These are phyloP conservation scores for Thereuonema tuberculata DNA, from an alignment of 1,140 invertebrate species.

Conservation along the genomic window DNA sequence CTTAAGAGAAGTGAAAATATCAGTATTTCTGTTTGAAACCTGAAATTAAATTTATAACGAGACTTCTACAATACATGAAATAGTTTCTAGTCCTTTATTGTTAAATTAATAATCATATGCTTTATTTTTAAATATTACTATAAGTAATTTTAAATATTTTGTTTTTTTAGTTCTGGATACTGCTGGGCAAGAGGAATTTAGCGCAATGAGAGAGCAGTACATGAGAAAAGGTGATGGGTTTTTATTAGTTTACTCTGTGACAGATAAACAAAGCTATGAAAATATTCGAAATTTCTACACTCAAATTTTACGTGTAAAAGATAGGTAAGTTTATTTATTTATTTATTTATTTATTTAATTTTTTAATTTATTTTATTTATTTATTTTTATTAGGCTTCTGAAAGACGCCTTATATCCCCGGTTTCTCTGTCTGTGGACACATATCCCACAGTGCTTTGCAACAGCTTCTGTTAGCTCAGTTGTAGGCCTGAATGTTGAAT, in stretches of 20 bases:
- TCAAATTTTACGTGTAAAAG: constrained; percentile 81
- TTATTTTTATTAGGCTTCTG: not conserved
- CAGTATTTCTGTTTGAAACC: too few relatives aligned
- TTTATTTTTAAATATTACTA: too few relatives aligned
- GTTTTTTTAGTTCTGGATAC: constrained; percentile 64
- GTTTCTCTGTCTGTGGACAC: not conserved
- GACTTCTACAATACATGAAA: too few relatives aligned
- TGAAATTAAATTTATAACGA: too few relatives aligned
- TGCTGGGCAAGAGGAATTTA: constrained; percentile 87
- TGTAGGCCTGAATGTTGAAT: too few relatives aligned
- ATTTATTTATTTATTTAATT: too few relatives aligned
- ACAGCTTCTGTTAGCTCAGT: too few relatives aligned
- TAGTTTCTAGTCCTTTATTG: too few relatives aligned
- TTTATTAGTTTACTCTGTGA: constrained; percentile 79
- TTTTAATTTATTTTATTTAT: not conserved
- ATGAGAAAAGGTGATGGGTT: constrained; percentile 93
- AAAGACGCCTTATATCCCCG: too few relatives aligned
- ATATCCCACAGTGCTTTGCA: too few relatives aligned
- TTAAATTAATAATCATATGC: too few relatives aligned
- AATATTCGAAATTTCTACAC: constrained; percentile 71
- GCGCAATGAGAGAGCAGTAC: constrained; percentile 87
- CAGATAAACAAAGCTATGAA: constrained; percentile 68
- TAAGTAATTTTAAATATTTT: constrained; percentile 7
- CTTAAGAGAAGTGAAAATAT: too few relatives aligned
- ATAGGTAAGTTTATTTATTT: constrained; percentile 42